Percentiles rank a stretch among this genome's conserved stretches.
These are phyloP conservation scores for Eueides isabella DNA, from an alignment of 1,140 invertebrate species.

Conservation along the genomic window DNA sequence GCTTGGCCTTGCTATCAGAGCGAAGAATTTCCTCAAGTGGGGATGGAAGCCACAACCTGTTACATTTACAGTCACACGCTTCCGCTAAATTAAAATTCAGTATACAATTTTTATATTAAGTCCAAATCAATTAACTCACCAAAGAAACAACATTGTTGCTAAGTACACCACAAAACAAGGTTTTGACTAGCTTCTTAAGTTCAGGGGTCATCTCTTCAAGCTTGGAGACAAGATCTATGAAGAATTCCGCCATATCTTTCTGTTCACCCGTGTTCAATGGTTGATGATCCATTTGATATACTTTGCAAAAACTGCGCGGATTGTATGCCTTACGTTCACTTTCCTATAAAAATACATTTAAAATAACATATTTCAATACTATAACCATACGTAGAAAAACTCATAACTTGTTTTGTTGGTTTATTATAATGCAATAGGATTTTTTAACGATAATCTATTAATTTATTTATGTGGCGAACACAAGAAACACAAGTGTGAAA, in stretches of 20 bases:
- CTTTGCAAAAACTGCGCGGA: slow-evolving; percentile 96
- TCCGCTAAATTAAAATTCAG: background rate
- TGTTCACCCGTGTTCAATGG: slow-evolving; percentile 97
- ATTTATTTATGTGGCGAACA: no score
- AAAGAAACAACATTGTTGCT: slow-evolving; percentile 97
- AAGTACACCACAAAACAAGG: slow-evolving; percentile 94
- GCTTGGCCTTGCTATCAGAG: no score
- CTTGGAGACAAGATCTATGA: slow-evolving; percentile 97
- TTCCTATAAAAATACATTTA: slow-evolving; percentile 84
- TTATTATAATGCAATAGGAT: no score
- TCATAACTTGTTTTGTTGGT: no score
- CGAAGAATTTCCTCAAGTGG: no score
- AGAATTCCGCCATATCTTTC: slow-evolving; percentile 99
- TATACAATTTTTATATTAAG: background rate
- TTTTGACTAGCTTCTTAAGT: slow-evolving; percentile 94
- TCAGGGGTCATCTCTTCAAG: slow-evolving; percentile 97
- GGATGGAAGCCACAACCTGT: no score
- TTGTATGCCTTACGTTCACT: slow-evolving; percentile 98
- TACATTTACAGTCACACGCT: no score
- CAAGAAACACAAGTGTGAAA: no score
- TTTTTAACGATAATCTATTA: no score
- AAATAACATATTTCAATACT: background rate
- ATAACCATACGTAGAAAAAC: background rate
- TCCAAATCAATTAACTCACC: slow-evolving; percentile 73
- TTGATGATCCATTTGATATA: slow-evolving; percentile 98